A percentile compares a stretch with the other conserved stretches of the same genome.
Evolutionary conservation across 2,113 vertebrate genomes (phyloP).

Genomic region (Saguinus imperator): DNA sequence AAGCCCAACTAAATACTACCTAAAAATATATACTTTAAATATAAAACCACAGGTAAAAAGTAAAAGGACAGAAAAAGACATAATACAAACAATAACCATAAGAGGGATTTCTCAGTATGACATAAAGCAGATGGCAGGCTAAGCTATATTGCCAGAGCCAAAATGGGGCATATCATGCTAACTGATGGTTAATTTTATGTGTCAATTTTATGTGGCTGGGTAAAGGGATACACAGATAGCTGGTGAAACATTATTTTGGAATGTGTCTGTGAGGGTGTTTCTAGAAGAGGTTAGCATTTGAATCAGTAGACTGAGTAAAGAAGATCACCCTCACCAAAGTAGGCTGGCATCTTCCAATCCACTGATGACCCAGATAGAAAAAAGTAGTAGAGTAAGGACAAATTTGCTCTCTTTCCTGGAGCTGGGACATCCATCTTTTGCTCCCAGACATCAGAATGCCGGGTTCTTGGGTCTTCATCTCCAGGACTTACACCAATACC

Average conservation of each 20-base stretch:
- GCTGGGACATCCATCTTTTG: not conserved
- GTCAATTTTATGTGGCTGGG: not conserved
- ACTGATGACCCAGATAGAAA: not conserved
- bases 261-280: not conserved
- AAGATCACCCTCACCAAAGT: not conserved
- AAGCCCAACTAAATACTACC: not conserved
- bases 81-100: not conserved
- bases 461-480: not conserved
- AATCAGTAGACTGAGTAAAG: not conserved
- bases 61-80: not conserved
- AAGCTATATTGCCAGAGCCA: not conserved
- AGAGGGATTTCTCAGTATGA: not conserved
- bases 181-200: not conserved
- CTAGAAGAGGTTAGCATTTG: not conserved
- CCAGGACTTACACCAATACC: not conserved
- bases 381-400: not conserved
- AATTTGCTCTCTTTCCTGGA: not conserved
- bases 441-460: not conserved
- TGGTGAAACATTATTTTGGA: not conserved
- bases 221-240: not conserved
- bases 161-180: not conserved
- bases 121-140: not conserved
- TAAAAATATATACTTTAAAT: constrained; percentile 18
- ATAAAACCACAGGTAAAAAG: constrained; percentile 42
- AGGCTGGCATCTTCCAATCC: not conserved